Conservation (phyloP, 1,140 invertebrate genomes). For the Frieseomelitta varia region DNA sequence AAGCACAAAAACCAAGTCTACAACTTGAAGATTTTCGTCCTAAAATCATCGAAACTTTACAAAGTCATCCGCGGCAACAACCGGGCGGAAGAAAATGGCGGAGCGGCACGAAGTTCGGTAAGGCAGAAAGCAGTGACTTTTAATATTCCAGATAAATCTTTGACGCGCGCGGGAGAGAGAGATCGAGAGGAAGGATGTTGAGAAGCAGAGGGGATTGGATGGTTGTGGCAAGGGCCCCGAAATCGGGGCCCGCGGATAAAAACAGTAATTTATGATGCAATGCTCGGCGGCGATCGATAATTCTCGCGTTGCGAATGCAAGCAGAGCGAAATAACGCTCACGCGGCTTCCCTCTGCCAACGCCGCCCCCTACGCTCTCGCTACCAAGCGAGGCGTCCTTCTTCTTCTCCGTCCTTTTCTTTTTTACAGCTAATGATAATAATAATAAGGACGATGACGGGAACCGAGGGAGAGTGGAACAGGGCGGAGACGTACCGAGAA, state of each 20-base stretch:
- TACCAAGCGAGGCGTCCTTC: background rate
- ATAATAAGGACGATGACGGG: conserved; percentile 36
- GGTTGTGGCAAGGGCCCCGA: background rate
- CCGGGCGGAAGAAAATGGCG: background rate
- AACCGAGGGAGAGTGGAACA: background rate
- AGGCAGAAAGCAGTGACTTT: background rate
- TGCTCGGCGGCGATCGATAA: conserved; percentile 53
- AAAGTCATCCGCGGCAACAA: background rate
- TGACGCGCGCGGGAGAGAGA: background rate
- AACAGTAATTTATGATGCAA: conserved; percentile 54
- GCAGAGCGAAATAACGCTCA: background rate
- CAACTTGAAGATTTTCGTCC: background rate
- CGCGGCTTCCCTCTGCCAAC: conserved; percentile 3
- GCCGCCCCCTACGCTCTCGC: background rate
- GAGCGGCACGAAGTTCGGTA: background rate
- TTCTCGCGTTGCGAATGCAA: conserved; percentile 43
- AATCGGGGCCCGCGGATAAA: conserved; percentile 52
- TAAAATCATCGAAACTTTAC: background rate
- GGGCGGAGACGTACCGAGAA: conserved; percentile 39
- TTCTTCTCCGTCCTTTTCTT: background rate
- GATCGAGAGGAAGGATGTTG: too few relatives aligned
- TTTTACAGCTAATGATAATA: conserved; percentile 36
- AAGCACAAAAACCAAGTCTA: too few relatives aligned
- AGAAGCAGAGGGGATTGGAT: too few relatives aligned
- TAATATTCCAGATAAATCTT: conserved; percentile 6